Evolutionary conservation across 1,140 invertebrate species (phyloP).

Genomic region (Atta texana): DNA sequence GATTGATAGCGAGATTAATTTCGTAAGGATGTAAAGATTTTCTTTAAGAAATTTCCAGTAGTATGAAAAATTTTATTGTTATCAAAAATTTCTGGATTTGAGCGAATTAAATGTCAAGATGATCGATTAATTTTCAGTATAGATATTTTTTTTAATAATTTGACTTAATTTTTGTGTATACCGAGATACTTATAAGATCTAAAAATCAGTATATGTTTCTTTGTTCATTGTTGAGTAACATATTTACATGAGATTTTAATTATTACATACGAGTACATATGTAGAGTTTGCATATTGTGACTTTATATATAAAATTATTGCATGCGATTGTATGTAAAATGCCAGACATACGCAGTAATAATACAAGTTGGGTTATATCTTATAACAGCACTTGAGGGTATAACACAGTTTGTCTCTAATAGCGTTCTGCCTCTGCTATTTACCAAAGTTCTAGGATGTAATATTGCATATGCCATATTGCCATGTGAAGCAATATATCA

Average conservation of each 20-base stretch:
- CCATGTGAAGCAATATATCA: conserved; percentile 48
- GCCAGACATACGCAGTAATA: conserved; percentile 29
- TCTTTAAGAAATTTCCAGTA: not conserved
- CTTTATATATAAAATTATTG: conserved; percentile 6
- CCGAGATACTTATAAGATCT: no score
- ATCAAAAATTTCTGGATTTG: not conserved
- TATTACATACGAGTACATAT: not conserved
- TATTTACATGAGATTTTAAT: not conserved
- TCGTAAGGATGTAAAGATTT: not conserved
- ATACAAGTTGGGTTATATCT: conserved; percentile 53
- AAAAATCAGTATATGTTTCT: not conserved
- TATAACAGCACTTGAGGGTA: conserved; percentile 52
- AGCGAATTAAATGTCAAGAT: not conserved
- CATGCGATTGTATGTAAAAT: conserved; percentile 21
- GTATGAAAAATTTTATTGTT: no score
- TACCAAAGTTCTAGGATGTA: conserved; percentile 57
- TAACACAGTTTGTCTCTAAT: conserved; percentile 62
- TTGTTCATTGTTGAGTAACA: not conserved
- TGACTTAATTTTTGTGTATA: not conserved
- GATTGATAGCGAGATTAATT: not conserved
- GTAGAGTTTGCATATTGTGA: not conserved
- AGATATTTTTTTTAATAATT: not conserved
- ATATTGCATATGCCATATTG: conserved; percentile 62
- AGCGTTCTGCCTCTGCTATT: conserved; percentile 56
- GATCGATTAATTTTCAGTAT: not conserved